Conservation (phyloP, 1,140 invertebrate species). For the Ips typographus region DNA sequence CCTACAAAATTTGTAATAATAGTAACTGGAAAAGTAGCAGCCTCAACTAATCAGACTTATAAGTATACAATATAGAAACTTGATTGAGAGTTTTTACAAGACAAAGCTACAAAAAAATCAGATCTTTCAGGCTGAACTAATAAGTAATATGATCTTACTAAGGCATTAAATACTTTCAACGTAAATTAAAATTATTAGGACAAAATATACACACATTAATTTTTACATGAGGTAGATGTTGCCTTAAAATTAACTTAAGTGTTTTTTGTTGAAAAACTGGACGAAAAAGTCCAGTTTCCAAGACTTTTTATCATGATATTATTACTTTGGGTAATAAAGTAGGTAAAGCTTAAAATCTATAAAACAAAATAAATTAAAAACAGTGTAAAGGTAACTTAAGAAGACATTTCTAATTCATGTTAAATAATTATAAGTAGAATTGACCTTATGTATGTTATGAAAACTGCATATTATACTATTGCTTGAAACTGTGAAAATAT, state of each 20-base stretch:
- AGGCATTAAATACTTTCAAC: conserved; percentile 1
- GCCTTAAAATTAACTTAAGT: conserved; percentile 31
- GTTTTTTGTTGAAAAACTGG: not conserved
- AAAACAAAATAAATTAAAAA: conserved; percentile 20
- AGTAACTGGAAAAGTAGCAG: conserved; percentile 23
- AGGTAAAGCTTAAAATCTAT: not conserved
- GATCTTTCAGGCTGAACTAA: not conserved
- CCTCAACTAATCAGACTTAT: conserved; percentile 39
- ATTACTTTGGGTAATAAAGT: too few relatives aligned
- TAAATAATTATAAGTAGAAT: too few relatives aligned
- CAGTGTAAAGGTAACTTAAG: conserved; percentile 8
- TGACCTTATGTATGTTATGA: too few relatives aligned
- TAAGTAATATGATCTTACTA: not conserved
- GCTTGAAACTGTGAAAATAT: too few relatives aligned
- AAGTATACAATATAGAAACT: conserved; percentile 11
- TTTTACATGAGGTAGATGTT: conserved; percentile 36
- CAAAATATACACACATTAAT: conserved; percentile 26
- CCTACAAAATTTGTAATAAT: not conserved
- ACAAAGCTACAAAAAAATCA: not conserved
- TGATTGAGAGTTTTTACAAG: not conserved
- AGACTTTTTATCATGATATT: too few relatives aligned
- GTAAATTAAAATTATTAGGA: conserved; percentile 29
- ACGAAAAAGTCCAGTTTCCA: too few relatives aligned
- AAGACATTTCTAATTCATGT: conserved; percentile 23
- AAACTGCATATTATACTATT: too few relatives aligned